Base-by-base conservation (phyloP, 2,888 invertebrate species). In the Himalopsyche anomala region DNA sequence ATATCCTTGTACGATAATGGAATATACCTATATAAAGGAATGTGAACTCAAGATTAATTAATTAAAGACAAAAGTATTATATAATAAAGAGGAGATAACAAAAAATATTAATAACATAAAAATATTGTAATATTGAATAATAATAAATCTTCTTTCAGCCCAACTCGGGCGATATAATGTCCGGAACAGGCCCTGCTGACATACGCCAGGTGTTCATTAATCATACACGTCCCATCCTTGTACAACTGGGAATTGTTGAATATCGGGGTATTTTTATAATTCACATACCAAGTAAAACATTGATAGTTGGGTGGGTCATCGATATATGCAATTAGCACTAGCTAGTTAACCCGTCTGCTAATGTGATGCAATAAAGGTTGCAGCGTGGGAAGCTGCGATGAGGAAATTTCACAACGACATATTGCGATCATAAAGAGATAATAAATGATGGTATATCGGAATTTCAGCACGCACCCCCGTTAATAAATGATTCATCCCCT, bases 371-470 rank as follows among this genome's bases (percentile, higher is more conserved):
- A 62, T 19, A 2, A 19, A 62, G 6, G 28, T 5, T 28, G 62
- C 6, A 11, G 19, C 62, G 62, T 62, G 62, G 62, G 62, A 62
- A 62, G 62, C 62, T 62, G 62, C 62, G 62, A 62, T 62, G 11
- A 19, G 19, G 28, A 62, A 6, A 19, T 19, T 62, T 62, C 62
- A 62, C 62, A 62, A 62, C 62, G 62, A 62, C 62, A 62, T 62
- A 62, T 62, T 62, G 62, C 62, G 62, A 62, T 62, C 62, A 62
- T 62, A 28, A n/a, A 62, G 19, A 62, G n/a, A 62, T 62, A n/a
- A 19, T 62, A 19, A 62, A 28, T 62, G 19, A 62, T 62, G 62
- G 28, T 62, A 8, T 28, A 62, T 62, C 19, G 62, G 62, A 62
- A 62, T 62, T 62, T 19, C 62, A 19, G 19, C 62, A 62, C 62